A percentile compares a stretch with the other conserved stretches of the same genome.
These are phyloP conservation scores for Sparidentex hasta DNA, from an alignment of 2,797 vertebrate species.

Conservation along the genomic window DNA sequence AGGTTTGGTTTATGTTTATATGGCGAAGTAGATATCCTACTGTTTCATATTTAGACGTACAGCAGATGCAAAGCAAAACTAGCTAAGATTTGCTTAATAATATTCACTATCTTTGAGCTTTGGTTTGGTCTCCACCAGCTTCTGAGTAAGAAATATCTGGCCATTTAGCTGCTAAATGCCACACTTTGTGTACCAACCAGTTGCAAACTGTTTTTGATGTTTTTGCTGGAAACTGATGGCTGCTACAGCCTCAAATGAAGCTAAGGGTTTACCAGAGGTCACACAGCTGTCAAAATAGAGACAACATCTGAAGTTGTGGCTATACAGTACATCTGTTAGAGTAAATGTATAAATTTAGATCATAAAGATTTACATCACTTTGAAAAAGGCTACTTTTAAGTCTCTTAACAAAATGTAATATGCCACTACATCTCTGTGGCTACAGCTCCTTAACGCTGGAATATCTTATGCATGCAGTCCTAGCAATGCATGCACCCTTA, in stretches of 20 bases:
- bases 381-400: not conserved
- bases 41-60: too few relatives aligned
- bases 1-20: not conserved
- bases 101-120: not conserved
- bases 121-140: not conserved
- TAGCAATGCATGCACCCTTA: slow-evolving; percentile 30
- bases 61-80: not conserved
- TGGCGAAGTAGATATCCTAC: too few relatives aligned
- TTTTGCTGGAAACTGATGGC: not conserved
- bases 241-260: not conserved
- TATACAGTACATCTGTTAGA: not conserved
- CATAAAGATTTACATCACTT: slow-evolving; percentile 36
- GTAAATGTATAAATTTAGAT: slow-evolving; percentile 21
- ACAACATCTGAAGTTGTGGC: too few relatives aligned
- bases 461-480: slow-evolving; percentile 32
- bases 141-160: not conserved
- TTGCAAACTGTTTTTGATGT: too few relatives aligned
- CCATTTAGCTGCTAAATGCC: not conserved
- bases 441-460: slow-evolving; percentile 26
- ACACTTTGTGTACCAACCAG: too few relatives aligned
- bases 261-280: not conserved
- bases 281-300: not conserved
- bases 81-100: not conserved
- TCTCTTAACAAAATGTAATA: not conserved
- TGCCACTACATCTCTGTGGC: slow-evolving; percentile 57